Evolutionary conservation across 2,113 vertebrate genomes (phyloP).

Genomic region (Xiphorhynchus elegans): DNA sequence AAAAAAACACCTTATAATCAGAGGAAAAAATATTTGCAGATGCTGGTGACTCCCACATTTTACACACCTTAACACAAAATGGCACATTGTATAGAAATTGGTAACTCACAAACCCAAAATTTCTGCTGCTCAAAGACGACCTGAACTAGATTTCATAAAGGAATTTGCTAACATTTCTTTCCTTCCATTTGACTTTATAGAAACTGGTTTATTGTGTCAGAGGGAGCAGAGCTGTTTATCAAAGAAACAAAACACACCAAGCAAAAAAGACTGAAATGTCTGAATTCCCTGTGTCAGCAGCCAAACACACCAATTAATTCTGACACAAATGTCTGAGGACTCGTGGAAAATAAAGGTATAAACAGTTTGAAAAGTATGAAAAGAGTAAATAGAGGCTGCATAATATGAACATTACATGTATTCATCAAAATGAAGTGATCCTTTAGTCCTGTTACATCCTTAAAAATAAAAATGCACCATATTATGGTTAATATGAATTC

Average conservation of each 20-base stretch:
- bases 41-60: neutral
- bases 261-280: neutral
- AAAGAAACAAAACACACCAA: neutral
- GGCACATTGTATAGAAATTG: neutral
- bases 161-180: neutral
- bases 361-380: neutral
- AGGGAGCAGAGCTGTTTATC: neutral
- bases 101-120: neutral
- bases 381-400: neutral
- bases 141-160: neutral
- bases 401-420: neutral
- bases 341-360: neutral
- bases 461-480: neutral
- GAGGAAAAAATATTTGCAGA: neutral
- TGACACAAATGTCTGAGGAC: neutral
- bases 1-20: too few relatives aligned
- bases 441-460: neutral
- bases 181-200: neutral
- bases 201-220: neutral
- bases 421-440: neutral
- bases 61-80: neutral
- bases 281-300: neutral
- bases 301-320: neutral
- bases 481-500: too few relatives aligned
- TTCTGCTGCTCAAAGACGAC: neutral